Evolutionary conservation across 2,797 vertebrate genomes (phyloP).

Genomic region (Amazona finschi): DNA sequence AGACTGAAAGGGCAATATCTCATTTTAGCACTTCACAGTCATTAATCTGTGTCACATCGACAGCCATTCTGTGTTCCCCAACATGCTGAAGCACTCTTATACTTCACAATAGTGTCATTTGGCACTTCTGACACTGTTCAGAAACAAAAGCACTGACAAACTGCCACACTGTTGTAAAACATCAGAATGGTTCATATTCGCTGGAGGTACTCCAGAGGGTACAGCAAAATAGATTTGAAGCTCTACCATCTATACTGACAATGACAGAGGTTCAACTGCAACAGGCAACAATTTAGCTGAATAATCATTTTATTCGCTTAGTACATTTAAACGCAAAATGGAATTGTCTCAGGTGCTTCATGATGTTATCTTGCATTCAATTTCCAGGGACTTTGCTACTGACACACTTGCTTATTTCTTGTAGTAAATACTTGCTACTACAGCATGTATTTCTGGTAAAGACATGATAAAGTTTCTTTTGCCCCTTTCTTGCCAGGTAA

Average conservation of each 20-base stretch:
- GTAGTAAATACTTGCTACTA: neutral
- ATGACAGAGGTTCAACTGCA: neutral
- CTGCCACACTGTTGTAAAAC: conserved; percentile 7
- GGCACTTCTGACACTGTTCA: conserved; percentile 24
- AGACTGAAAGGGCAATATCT: neutral
- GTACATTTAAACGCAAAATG: neutral
- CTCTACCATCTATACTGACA: neutral
- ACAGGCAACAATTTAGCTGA: neutral
- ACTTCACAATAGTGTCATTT: conserved; percentile 23
- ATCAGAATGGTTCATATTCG: neutral
- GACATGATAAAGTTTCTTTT: neutral
- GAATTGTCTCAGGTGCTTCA: neutral
- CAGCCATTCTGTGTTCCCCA: neutral
- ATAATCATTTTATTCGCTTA: neutral
- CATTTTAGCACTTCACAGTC: neutral
- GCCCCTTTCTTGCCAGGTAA: neutral
- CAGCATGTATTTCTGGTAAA: neutral
- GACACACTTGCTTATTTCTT: neutral
- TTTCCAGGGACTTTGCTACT: neutral
- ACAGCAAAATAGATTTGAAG: neutral
- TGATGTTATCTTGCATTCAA: neutral
- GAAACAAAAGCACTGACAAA: conserved; percentile 60
- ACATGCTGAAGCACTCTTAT: neutral
- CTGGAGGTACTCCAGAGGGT: conserved; percentile 29
- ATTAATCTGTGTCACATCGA: conserved; percentile 20